Evolutionary conservation across 2,888 invertebrate genomes (phyloP).

Genomic region (Callosobruchus maculatus): DNA sequence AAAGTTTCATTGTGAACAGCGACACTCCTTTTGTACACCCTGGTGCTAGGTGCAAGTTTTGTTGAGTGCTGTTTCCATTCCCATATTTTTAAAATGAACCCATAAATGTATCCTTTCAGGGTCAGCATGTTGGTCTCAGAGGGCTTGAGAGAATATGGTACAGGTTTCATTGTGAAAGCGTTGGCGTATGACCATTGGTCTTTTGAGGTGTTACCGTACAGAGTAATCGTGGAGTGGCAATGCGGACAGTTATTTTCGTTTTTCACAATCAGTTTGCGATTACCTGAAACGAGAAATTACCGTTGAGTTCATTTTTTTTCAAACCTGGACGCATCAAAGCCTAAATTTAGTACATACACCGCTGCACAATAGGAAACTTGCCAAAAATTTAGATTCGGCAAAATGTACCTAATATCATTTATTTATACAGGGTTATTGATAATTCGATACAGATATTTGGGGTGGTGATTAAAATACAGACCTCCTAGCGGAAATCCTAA

Average conservation of each 20-base stretch:
- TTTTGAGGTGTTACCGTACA: conserved; percentile 53
- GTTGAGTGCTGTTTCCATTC: conserved; percentile 58
- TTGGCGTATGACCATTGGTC: conserved; percentile 60
- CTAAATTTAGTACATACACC: too few relatives aligned
- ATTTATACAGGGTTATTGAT: too few relatives aligned
- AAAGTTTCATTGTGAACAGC: conserved; percentile 27
- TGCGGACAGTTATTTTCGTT: conserved; percentile 71
- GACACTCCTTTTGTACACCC: conserved; percentile 25
- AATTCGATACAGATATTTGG: too few relatives aligned
- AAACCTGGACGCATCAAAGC: too few relatives aligned
- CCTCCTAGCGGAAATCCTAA: too few relatives aligned
- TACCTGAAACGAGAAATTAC: conserved; percentile 55
- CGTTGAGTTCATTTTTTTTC: background rate
- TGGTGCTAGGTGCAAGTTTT: conserved; percentile 23
- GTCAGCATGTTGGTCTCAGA: conserved; percentile 37
- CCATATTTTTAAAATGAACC: conserved; percentile 81
- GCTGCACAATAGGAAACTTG: too few relatives aligned
- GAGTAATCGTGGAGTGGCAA: conserved; percentile 60
- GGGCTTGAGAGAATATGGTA: conserved; percentile 61
- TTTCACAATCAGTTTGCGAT: conserved; percentile 63
- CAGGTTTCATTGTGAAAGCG: conserved; percentile 71
- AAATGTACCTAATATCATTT: too few relatives aligned
- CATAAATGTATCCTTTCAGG: conserved; percentile 58
- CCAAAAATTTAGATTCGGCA: too few relatives aligned
- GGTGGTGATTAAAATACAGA: too few relatives aligned